Evolutionary conservation across 2,888 invertebrate genomes (phyloP).

Genomic region (Eumacrocentrus americanus): DNA sequence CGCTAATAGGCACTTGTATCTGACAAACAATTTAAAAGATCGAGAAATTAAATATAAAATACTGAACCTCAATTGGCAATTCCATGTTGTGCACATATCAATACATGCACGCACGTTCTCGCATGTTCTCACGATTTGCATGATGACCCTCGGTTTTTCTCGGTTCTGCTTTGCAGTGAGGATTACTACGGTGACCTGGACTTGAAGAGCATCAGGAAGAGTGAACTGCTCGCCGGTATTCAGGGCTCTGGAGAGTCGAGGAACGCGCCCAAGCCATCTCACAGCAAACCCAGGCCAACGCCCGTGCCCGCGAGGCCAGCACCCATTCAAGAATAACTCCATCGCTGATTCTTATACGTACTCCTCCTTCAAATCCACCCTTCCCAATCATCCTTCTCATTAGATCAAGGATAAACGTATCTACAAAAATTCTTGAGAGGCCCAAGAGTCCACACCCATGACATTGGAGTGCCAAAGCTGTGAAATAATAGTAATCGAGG

Average conservation of each 20-base stretch:
- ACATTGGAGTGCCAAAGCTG: constrained; percentile 33
- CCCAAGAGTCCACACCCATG: constrained; percentile 25
- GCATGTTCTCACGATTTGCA: constrained; percentile 33
- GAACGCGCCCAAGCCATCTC: constrained; percentile 66
- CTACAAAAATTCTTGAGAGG: constrained; percentile 5
- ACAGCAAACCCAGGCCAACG: constrained; percentile 63
- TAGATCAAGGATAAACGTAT: neutral
- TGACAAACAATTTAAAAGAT: constrained; percentile 17
- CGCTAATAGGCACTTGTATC: too few relatives aligned
- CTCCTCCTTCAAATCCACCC: neutral
- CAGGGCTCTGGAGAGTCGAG: constrained; percentile 67
- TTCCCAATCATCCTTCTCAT: neutral
- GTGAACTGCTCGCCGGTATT: constrained; percentile 85
- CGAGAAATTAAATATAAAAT: constrained; percentile 9
- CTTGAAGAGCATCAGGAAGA: constrained; percentile 93
- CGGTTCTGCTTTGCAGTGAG: constrained; percentile 76
- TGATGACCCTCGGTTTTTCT: constrained; percentile 50
- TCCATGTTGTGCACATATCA: neutral
- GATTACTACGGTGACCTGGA: constrained; percentile 96
- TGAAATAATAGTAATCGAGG: constrained; percentile 30
- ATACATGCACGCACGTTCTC: constrained; percentile 19
- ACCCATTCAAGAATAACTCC: constrained; percentile 60
- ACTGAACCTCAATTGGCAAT: neutral
- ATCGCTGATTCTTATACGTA: constrained; percentile 19
- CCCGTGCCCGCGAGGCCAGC: constrained; percentile 54